These are phyloP conservation scores for Anhinga anhinga DNA, from an alignment of 2,113 vertebrate species.

Conservation along the genomic window DNA sequence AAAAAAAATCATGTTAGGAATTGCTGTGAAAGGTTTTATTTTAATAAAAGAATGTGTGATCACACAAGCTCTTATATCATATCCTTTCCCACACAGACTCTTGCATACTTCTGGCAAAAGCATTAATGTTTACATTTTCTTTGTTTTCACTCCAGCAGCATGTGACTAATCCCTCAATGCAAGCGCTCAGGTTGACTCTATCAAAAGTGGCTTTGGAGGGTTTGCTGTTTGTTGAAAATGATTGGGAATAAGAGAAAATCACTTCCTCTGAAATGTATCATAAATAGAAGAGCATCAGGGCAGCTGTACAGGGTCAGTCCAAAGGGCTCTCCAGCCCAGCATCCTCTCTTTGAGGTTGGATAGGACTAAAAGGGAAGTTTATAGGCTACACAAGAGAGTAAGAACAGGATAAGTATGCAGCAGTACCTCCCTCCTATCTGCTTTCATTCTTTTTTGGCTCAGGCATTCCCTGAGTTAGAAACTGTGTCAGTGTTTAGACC, in stretches of 20 bases:
- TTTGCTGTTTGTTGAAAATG: neutral
- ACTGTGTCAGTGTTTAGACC: neutral
- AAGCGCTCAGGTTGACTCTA: neutral
- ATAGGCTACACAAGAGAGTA: neutral
- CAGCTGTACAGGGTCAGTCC: neutral
- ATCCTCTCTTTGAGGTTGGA: neutral
- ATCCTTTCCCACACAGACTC: conserved; percentile 48
- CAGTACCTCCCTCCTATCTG: neutral
- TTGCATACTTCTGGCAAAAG: conserved; percentile 40
- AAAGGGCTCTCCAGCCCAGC: neutral
- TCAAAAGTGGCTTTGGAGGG: neutral
- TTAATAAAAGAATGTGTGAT: conserved; percentile 45
- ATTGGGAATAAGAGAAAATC: neutral
- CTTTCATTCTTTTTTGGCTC: neutral
- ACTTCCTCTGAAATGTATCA: neutral
- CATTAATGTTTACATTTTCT: conserved; percentile 32
- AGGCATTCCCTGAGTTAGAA: neutral
- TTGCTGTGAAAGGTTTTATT: conserved; percentile 40
- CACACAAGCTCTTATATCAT: conserved; percentile 20
- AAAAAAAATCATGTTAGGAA: conserved; percentile 24
- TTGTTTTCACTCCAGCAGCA: conserved; percentile 23
- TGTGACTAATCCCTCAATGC: conserved; percentile 36
- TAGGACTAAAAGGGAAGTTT: neutral
- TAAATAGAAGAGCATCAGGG: neutral
- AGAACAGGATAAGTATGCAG: neutral